phyloP scores from a whole-genome alignment of 2,113 vertebrate species.

The Centropristis striata region DNA sequence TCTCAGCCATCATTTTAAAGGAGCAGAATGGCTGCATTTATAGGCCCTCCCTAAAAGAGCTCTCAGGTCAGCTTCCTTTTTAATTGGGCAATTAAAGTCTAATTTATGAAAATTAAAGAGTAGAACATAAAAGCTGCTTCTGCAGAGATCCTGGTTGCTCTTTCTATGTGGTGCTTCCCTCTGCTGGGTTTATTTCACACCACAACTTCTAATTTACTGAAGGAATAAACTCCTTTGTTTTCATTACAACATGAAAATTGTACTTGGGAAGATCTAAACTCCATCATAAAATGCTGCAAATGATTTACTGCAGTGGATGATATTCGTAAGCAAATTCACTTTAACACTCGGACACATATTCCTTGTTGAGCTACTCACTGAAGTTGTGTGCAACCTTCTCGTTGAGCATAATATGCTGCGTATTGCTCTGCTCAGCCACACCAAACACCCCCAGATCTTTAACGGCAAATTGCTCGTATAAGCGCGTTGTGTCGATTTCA shows the following conservation, averaged over 20 bases:
- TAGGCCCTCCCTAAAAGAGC: not conserved
- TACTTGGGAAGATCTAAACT: constrained; percentile 1
- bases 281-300: constrained; percentile 4
- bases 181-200: constrained; percentile 60
- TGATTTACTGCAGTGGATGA: not conserved
- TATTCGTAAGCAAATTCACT: not conserved
- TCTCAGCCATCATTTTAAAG: not conserved
- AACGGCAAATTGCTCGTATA: constrained; percentile 79
- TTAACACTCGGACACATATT: not conserved
- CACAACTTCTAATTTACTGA: not conserved
- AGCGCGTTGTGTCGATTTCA: constrained; percentile 75
- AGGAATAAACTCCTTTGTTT: constrained; percentile 15
- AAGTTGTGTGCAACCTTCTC: constrained; percentile 84
- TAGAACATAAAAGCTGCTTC: not conserved
- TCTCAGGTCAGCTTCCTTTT: constrained; percentile 13
- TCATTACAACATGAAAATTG: constrained; percentile 13
- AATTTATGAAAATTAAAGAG: constrained; percentile 27
- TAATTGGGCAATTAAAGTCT: constrained; percentile 19
- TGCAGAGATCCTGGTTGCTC: not conserved
- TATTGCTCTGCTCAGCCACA: constrained; percentile 49
- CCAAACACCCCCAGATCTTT: constrained; percentile 56
- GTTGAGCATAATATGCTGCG: constrained; percentile 84
- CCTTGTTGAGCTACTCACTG: constrained; percentile 82
- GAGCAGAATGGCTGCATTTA: not conserved
- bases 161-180: constrained; percentile 61